Conservation (phyloP, 64 coral and sea anemone species). For the Montipora efflorescens region DNA sequence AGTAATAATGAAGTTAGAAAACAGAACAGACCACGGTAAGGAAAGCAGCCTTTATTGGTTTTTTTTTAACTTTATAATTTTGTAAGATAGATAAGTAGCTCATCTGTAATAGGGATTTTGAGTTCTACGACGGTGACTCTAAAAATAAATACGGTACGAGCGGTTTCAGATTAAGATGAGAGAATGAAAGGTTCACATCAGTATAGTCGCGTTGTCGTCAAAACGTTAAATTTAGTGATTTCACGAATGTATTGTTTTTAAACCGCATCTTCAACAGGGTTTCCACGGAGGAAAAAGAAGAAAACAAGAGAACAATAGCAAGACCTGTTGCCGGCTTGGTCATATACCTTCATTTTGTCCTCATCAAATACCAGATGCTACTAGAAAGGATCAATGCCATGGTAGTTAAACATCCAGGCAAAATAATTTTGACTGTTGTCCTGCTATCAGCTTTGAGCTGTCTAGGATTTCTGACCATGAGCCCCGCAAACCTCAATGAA, state of each 20-base stretch:
- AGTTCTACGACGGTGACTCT: too few species aligned
- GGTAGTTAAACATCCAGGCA: constrained; percentile 56
- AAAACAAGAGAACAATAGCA: neutral
- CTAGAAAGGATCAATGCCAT: constrained; percentile 68
- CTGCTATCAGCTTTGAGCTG: constrained; percentile 40
- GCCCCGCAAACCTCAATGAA: neutral
- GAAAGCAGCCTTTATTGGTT: too few species aligned
- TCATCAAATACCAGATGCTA: constrained; percentile 75
- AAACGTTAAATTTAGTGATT: neutral
- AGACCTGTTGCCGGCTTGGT: constrained; percentile 1
- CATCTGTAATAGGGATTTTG: too few species aligned
- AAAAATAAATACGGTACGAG: too few species aligned
- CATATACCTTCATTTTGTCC: constrained; percentile 59
- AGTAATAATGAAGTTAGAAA: too few species aligned
- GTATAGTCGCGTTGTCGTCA: too few species aligned
- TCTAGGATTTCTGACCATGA: constrained; percentile 63
- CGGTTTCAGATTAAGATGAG: too few species aligned
- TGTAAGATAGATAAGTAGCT: too few species aligned
- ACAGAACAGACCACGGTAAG: too few species aligned
- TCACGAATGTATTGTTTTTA: neutral
- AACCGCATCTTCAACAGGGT: neutral
- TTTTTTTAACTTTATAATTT: too few species aligned
- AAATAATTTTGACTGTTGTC: constrained; percentile 19
- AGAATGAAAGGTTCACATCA: too few species aligned
- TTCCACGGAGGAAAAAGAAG: neutral